A percentile compares a stretch with the other conserved stretches of the same genome.
Conservation (phyloP, 2,797 vertebrate genomes). For the Phylloscopus collybita region DNA sequence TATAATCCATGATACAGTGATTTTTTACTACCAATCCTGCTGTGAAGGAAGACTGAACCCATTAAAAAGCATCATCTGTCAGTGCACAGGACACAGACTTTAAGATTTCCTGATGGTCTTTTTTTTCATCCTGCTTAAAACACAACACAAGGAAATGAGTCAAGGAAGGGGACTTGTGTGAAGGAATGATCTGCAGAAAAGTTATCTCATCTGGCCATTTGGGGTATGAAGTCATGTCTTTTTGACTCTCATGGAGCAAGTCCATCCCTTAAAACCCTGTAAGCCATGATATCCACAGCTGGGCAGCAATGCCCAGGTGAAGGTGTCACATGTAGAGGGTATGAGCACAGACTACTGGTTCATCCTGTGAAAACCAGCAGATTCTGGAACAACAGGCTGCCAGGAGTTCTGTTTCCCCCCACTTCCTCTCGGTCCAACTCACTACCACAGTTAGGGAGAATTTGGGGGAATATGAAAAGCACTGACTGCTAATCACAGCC, state of each 20-base stretch:
- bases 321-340: accelerated
- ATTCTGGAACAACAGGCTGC: neutral
- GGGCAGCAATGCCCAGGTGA: neutral
- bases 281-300: neutral
- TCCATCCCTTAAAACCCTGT: neutral
- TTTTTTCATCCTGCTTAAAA: neutral
- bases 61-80: neutral
- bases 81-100: neutral
- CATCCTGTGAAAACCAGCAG: neutral
- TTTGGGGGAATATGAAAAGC: neutral
- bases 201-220: neutral
- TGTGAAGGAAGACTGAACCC: constrained; percentile 5
- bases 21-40: neutral
- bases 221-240: neutral
- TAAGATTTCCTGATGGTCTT: neutral
- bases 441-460: neutral
- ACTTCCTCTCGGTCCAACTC: neutral
- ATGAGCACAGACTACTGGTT: neutral
- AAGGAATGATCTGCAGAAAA: neutral
- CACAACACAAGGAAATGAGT: neutral
- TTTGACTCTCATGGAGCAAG: neutral
- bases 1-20: neutral
- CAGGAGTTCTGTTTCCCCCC: neutral
- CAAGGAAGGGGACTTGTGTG: neutral
- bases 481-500: neutral